A percentile compares a stretch with the other conserved stretches of the same genome.
Evolutionary conservation across 1,140 invertebrate species (phyloP).

Genomic region (Macrobrachium nipponense): DNA sequence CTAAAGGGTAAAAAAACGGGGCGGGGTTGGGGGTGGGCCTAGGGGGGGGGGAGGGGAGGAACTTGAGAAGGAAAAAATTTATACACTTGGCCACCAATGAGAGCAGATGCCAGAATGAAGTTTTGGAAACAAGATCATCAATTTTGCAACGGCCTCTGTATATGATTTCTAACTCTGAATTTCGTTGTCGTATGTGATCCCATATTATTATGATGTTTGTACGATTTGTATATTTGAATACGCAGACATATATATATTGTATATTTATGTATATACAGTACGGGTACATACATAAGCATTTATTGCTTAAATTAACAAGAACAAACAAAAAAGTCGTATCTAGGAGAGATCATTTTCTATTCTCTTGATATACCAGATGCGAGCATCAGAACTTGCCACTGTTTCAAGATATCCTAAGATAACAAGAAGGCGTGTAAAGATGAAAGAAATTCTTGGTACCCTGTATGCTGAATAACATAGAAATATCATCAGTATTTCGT

Average conservation of each 20-base stretch:
- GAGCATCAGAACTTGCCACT: no score
- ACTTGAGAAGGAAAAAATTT: neutral
- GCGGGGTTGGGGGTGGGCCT: no score
- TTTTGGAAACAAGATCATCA: no score
- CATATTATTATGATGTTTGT: no score
- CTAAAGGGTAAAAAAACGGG: neutral
- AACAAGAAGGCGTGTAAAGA: no score
- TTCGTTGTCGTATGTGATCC: no score
- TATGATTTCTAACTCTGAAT: neutral
- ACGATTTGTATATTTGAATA: neutral
- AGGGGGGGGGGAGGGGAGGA: slow-evolving; percentile 6
- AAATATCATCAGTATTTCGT: no score
- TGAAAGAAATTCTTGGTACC: no score
- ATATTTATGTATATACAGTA: neutral
- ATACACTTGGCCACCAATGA: no score
- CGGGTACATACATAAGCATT: neutral
- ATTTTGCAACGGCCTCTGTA: neutral
- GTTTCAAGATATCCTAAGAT: no score
- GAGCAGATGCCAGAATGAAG: no score
- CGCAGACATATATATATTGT: neutral
- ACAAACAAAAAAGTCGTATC: neutral
- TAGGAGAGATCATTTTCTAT: neutral
- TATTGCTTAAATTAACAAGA: neutral
- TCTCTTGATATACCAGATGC: neutral
- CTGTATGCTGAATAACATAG: no score